Evolutionary conservation across 2,888 invertebrate genomes (phyloP).

Genomic region (Hylaea fasciaria): DNA sequence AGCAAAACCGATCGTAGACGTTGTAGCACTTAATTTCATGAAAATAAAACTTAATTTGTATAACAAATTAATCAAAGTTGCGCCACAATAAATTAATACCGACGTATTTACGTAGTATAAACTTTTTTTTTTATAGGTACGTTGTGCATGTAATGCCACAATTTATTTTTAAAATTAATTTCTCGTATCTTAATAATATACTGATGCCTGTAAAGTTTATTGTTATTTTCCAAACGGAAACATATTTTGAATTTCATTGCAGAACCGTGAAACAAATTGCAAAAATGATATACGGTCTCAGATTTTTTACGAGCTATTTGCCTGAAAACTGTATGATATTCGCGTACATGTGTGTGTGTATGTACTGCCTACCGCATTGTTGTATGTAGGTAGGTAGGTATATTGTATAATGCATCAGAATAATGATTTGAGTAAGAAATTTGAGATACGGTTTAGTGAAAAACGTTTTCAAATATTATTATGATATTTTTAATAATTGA

Average conservation of each 20-base stretch:
- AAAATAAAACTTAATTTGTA: too few species aligned
- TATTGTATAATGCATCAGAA: constrained; percentile 1
- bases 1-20: background rate
- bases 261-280: constrained; percentile 16
- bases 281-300: constrained; percentile 33
- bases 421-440: background rate
- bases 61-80: too few species aligned
- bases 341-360: constrained; percentile 17
- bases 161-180: background rate
- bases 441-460: too few species aligned
- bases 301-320: constrained; percentile 39
- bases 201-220: constrained; percentile 7
- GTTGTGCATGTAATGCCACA: too few species aligned
- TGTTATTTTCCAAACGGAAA: constrained; percentile 6
- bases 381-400: constrained; percentile 10
- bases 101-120: too few species aligned
- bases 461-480: too few species aligned
- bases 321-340: constrained; percentile 37
- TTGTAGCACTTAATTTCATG: too few species aligned
- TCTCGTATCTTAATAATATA: background rate
- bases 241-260: constrained; percentile 22
- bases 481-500: too few species aligned
- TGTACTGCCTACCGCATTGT: constrained; percentile 26
- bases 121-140: too few species aligned
- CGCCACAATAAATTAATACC: too few species aligned